These are phyloP conservation scores for Rhyacophila evoluta DNA, from an alignment of 2,888 invertebrate genomes.

Conservation along the genomic window DNA sequence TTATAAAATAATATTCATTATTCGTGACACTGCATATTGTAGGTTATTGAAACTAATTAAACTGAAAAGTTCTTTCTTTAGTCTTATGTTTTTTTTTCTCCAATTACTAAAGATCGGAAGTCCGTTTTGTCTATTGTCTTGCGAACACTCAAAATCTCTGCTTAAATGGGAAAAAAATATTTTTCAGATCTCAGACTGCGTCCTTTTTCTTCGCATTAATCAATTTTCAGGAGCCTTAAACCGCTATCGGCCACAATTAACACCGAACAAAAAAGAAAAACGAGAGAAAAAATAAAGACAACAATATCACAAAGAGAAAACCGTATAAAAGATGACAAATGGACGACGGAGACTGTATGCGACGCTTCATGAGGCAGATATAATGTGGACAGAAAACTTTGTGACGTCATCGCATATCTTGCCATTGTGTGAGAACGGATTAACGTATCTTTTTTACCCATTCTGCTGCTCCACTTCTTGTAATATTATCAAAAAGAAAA, in stretches of 20 bases:
- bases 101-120: too few relatives aligned
- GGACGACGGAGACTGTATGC: conserved; percentile 34
- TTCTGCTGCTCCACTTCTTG: background rate
- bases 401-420: background rate
- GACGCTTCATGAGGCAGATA: conserved; percentile 23
- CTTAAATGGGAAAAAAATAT: background rate
- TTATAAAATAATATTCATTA: too few relatives aligned
- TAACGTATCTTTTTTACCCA: background rate
- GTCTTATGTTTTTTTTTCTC: too few relatives aligned
- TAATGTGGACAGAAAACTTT: conserved; percentile 14
- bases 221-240: conserved; percentile 42
- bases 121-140: too few relatives aligned
- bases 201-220: conserved; percentile 40
- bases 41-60: too few relatives aligned
- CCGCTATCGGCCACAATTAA: conserved; percentile 53
- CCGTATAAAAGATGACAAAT: conserved; percentile 52
- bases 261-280: conserved; percentile 44
- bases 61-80: too few relatives aligned
- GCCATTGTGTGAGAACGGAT: background rate
- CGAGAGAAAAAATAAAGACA: conserved; percentile 40
- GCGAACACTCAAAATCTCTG: background rate
- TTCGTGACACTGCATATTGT: too few relatives aligned
- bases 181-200: background rate
- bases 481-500: background rate
- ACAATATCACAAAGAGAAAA: conserved; percentile 39